Percentiles rank a stretch among this genome's conserved stretches.
These are phyloP conservation scores for Tringa solitaria DNA, from an alignment of 2,113 vertebrate genomes.

Conservation along the genomic window DNA sequence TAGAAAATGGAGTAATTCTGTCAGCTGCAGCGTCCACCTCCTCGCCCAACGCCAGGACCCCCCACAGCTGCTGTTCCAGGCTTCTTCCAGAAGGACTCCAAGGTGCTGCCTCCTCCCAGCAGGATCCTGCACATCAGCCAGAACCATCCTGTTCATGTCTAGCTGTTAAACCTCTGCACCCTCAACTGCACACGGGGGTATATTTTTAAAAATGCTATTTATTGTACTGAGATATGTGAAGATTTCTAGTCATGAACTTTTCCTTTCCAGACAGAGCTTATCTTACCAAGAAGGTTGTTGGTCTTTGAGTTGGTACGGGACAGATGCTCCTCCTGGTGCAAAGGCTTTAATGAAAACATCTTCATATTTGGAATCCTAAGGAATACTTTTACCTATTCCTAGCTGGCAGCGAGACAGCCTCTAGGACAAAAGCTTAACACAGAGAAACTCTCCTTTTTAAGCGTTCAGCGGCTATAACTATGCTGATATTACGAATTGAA, in stretches of 20 bases:
- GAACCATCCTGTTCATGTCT: neutral
- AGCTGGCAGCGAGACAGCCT: neutral
- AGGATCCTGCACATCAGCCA: neutral
- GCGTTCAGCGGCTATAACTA: neutral
- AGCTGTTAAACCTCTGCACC: neutral
- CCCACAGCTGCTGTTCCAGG: neutral
- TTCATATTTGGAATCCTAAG: neutral
- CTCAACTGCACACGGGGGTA: neutral
- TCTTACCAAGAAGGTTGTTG: neutral
- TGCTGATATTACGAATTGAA: neutral
- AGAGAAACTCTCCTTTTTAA: neutral
- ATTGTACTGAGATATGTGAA: neutral
- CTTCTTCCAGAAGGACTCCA: neutral
- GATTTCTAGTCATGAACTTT: neutral
- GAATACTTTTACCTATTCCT: neutral
- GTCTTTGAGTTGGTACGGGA: neutral
- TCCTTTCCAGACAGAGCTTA: neutral
- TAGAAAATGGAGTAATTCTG: neutral
- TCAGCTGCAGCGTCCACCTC: neutral
- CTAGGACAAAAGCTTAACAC: neutral
- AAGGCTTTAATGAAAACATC: neutral
- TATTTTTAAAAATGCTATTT: neutral
- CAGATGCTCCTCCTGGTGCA: neutral
- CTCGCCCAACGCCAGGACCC: neutral
- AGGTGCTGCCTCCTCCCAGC: neutral